These are phyloP conservation scores for Bombus haemorrhoidalis DNA, from an alignment of 1,140 invertebrate genomes.

Conservation along the genomic window DNA sequence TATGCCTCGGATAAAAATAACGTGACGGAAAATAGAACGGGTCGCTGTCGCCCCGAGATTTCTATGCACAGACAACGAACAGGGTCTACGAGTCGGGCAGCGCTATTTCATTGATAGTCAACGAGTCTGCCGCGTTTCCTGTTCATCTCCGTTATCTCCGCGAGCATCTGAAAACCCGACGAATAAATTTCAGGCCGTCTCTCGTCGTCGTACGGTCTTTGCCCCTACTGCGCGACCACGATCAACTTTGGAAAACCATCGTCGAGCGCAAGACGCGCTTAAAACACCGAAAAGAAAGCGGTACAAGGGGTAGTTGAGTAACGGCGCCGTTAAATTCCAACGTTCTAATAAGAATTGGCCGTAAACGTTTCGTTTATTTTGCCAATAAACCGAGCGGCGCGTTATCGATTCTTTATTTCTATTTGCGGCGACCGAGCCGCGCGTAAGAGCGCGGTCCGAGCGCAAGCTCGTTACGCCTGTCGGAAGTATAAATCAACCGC, in stretches of 20 bases:
- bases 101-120: constrained; percentile 79
- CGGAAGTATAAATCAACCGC: constrained; percentile 70
- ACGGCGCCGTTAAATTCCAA: constrained; percentile 22
- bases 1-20: constrained; percentile 1
- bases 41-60: neutral
- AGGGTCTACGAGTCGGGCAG: neutral
- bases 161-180: constrained; percentile 76
- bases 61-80: neutral
- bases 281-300: too few relatives aligned
- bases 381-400: constrained; percentile 19
- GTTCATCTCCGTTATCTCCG: constrained; percentile 76
- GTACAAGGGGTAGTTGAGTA: neutral
- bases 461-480: constrained; percentile 68
- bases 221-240: neutral
- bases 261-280: too few relatives aligned
- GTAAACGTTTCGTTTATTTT: constrained; percentile 22
- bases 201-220: neutral
- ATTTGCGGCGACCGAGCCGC: constrained; percentile 30
- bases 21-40: neutral
- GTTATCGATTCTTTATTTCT: constrained; percentile 46
- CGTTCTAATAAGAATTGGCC: constrained; percentile 40
- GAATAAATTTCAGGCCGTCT: constrained; percentile 77
- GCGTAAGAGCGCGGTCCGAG: constrained; percentile 47
- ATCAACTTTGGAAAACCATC: neutral
- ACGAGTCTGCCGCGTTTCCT: constrained; percentile 76